Conservation (phyloP, 2,888 invertebrate species). For the Griposia aprilina region DNA sequence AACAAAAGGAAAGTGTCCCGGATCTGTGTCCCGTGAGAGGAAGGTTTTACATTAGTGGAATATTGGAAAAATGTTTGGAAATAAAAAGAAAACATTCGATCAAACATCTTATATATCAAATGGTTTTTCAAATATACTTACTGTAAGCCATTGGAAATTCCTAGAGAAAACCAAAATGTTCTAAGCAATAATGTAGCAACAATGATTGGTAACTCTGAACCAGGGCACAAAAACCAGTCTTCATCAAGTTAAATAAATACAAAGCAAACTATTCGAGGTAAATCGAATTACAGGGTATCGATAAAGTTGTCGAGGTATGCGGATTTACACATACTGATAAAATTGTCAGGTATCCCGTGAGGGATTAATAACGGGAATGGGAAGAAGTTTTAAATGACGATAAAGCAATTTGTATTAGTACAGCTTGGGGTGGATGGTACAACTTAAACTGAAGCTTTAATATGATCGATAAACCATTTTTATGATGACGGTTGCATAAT, state of each 20-base stretch:
- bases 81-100: neutral
- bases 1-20: neutral
- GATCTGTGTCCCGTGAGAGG: neutral
- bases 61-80: neutral
- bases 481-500: neutral
- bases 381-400: slow-evolving; percentile 33
- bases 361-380: slow-evolving; percentile 30
- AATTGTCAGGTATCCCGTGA: neutral
- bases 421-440: slow-evolving; percentile 7
- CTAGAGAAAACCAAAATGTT: neutral
- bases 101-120: neutral
- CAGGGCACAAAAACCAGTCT: slow-evolving; percentile 30
- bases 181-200: slow-evolving; percentile 20
- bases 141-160: neutral
- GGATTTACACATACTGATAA: slow-evolving; percentile 3
- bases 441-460: slow-evolving; percentile 20
- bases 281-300: slow-evolving; percentile 8
- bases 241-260: slow-evolving; percentile 30
- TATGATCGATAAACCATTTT: neutral
- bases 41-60: neutral
- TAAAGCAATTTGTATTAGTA: slow-evolving; percentile 53
- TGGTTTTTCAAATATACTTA: neutral
- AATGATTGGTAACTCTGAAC: slow-evolving; percentile 8
- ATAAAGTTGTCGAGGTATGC: slow-evolving; percentile 15
- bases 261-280: slow-evolving; percentile 10